Evolutionary conservation across 2,888 invertebrate genomes (phyloP), one percentile per base, ranked within the genome.

Genomic region (Erebia palarica): DNA sequence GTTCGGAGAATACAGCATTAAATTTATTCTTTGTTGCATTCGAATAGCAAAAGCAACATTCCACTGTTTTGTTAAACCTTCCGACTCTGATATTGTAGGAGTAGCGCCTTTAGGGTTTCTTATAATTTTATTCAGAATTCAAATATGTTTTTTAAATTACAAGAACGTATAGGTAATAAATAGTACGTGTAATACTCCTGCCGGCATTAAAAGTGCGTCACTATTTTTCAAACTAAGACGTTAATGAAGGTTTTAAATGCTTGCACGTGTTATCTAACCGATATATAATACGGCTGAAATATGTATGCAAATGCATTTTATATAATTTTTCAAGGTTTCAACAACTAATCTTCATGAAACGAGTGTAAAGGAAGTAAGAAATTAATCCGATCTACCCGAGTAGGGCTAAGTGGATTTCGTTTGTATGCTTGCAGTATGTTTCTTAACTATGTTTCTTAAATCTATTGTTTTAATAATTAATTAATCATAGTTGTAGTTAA

Each of bases 21-120:
- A 76, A 76, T 75, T 70, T 70, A 73, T 76, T 72, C 67, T 68
- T 65, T 68, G 64, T 67, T 69, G 65, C 57, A 72, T 70, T 75
- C 68, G 65, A 71, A 68, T n/a, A 73, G 70, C 67, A 72, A 74
- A 71, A 73, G 69, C 72, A 68, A 68, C 49, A 69, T 65, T 73
- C 47, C 63, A 61, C 42, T 59, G 55, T 70, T 75, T 66, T 70
- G 64, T 71, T 73, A 67, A 75, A 67, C 21, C 72, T 74, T 71
- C 44, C 51, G 61, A 68, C 59, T 72, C 53, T 59, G 51, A 60
- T 21, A 47, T 58, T 66, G 57, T 63, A 55, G 18, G 18, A 55
- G 55, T 18, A 21, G 18, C 47, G 47, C 11, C 18, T 61, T 63
- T 21, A 21, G 61, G 49, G 47, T 49, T 65, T 21, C 16, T n/a